Base-by-base conservation (phyloP, 2,888 invertebrate species). In the Pammene fasciana region DNA sequence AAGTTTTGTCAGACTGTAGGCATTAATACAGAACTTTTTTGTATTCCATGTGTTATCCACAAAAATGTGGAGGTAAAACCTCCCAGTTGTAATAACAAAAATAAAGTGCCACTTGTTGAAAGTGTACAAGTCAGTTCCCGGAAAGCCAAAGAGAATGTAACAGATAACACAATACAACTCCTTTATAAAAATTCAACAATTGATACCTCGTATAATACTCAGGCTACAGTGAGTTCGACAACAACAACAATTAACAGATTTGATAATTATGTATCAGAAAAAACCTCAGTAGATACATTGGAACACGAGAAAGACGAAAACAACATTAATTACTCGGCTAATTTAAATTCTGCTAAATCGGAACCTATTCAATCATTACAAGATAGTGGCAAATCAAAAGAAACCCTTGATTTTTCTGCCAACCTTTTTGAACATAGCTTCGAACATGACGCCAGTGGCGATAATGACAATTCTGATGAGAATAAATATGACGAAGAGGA, bases 41-140 rank as follows among this genome's bases (percentile, higher is more conserved):
- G 82, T 76, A 77, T 87, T 57, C 92, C 92, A 16, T 92, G 92
- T 76, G 82, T 89, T 0, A 90, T 92, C 75, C 88, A 92, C 68
- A 82, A 84, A 67, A 83, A 75, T 70, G 26, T 67, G 13, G 88
- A 87, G 36, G 75, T 75, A 13, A 87, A 83, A 72, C n/a, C 36
- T 54, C 52, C 57, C 11, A 78, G 77, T 8, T 76, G 54, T 60
- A 81, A 79, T 75, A 75, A 67, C 59, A 79, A 76, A 66, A 74
- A 70, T 14, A 76, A 74, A 71, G 64, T 71, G 5, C 73, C 74
- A 66, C 66, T 65, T 41, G 70, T 48, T 64, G 70, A 67, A n/a
- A 76, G 74, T 64, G 74, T 71, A 10, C 67, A 71, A 54, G 52
- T 41, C 50, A 72, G 62, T 56, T 56, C 18, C 14, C 54, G 54